These are phyloP conservation scores for Enteromius trimaculatus DNA, from an alignment of 2,797 vertebrate genomes.

Conservation along the genomic window DNA sequence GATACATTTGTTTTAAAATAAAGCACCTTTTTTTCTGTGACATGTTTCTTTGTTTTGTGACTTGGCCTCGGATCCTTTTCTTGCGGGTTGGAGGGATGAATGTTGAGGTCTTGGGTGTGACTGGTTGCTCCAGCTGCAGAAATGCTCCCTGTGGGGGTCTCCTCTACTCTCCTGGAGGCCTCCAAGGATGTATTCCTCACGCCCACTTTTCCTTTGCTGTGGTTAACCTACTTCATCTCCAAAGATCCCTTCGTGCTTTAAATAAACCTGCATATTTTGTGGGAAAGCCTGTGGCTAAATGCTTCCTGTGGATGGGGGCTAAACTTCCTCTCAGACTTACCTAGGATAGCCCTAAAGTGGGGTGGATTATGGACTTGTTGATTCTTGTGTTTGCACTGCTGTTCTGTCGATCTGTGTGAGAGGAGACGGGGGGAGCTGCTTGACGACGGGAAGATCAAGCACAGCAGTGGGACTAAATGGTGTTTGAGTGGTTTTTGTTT, in stretches of 20 bases:
- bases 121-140: constrained; percentile 39
- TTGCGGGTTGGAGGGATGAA: constrained; percentile 18
- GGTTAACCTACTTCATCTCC: constrained; percentile 46
- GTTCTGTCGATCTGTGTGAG: constrained; percentile 34
- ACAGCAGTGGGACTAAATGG: constrained; percentile 30
- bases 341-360: constrained; percentile 50
- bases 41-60: constrained; percentile 26
- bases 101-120: constrained; percentile 30
- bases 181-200: constrained; percentile 34
- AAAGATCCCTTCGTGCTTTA: constrained; percentile 23
- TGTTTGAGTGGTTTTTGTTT: constrained; percentile 40
- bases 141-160: constrained; percentile 30
- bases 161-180: constrained; percentile 29
- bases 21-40: constrained; percentile 84
- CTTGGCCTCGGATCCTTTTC: background rate
- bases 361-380: constrained; percentile 50
- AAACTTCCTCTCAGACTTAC: constrained; percentile 43
- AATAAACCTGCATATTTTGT: constrained; percentile 38
- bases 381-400: constrained; percentile 51
- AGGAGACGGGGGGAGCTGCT: constrained; percentile 28
- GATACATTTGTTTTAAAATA: constrained; percentile 77
- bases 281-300: constrained; percentile 34
- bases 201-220: constrained; percentile 47
- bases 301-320: constrained; percentile 45
- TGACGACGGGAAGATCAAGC: constrained; percentile 40